These are phyloP conservation scores for Oophaga pumilio DNA, from an alignment of 2,113 vertebrate species.

Conservation along the genomic window DNA sequence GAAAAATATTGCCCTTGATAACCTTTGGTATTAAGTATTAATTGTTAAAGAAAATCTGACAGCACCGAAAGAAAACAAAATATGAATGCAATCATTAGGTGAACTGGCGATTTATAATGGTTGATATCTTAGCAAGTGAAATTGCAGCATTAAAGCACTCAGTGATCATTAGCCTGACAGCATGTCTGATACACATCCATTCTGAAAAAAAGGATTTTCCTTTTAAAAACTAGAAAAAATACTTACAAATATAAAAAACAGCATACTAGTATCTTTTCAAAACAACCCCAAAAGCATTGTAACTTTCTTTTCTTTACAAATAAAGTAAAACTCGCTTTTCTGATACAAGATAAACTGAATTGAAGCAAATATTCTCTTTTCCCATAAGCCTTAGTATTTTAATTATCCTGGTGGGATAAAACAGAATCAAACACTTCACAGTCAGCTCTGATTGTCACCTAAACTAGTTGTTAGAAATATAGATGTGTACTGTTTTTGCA, in stretches of 20 bases:
- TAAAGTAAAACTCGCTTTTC: not conserved
- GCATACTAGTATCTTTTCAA: not conserved
- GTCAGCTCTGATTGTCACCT: slow-evolving; percentile 54
- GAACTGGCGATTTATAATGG: not conserved
- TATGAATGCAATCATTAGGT: not conserved
- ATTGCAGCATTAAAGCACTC: slow-evolving; percentile 21
- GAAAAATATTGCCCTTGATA: not conserved
- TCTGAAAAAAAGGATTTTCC: not conserved
- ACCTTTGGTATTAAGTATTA: slow-evolving; percentile 1
- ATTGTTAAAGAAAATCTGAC: slow-evolving; percentile 24
- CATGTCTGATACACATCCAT: slow-evolving; percentile 13
- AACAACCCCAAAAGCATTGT: slow-evolving; percentile 26
- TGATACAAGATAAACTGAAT: slow-evolving; percentile 30
- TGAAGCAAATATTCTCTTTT: slow-evolving; percentile 38
- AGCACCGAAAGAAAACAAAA: slow-evolving; percentile 9
- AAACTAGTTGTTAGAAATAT: slow-evolving; percentile 58
- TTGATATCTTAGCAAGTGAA: slow-evolving; percentile 3
- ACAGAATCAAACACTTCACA: slow-evolving; percentile 54
- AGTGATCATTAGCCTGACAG: slow-evolving; percentile 19
- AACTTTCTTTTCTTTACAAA: not conserved
- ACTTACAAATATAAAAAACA: slow-evolving; percentile 4
- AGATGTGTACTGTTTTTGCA: slow-evolving; percentile 58
- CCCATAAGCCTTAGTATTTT: slow-evolving; percentile 50
- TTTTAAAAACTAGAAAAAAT: not conserved
- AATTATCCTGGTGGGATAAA: slow-evolving; percentile 60